These are phyloP conservation scores for Polymixis lichenea DNA, from an alignment of 2,888 invertebrate species.

Conservation along the genomic window DNA sequence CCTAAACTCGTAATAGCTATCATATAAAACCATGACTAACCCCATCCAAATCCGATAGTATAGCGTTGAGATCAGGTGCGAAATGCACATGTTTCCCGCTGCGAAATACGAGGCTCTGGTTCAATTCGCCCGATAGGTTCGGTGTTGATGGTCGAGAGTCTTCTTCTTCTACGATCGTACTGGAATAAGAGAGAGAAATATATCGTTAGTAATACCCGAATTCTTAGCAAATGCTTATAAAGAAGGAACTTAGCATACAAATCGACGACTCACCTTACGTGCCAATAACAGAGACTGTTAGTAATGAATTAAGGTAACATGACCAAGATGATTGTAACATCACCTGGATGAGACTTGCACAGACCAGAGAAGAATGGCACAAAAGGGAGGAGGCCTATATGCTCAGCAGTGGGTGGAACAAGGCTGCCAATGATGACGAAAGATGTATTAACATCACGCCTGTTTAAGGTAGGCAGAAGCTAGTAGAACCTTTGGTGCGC, in stretches of 20 bases:
- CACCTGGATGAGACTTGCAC: neutral
- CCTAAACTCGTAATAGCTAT: neutral
- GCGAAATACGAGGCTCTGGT: conserved; percentile 76
- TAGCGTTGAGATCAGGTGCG: conserved; percentile 92
- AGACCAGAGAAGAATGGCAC: neutral
- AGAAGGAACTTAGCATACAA: neutral
- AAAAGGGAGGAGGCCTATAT: neutral
- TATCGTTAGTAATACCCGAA: neutral
- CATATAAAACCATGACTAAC: neutral
- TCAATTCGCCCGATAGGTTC: conserved; percentile 70
- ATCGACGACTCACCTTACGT: neutral
- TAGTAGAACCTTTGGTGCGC: neutral
- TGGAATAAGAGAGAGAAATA: conserved; percentile 45
- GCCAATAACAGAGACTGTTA: neutral
- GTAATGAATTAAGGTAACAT: no score
- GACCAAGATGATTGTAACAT: neutral
- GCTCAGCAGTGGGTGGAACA: neutral
- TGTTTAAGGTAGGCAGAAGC: neutral
- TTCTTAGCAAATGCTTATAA: neutral
- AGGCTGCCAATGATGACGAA: neutral
- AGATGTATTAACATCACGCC: neutral
- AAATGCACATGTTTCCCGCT: conserved; percentile 92
- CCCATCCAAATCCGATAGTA: conserved; percentile 91
- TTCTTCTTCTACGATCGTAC: conserved; percentile 70
- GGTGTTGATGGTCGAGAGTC: conserved; percentile 75